Base-by-base conservation (phyloP, 2,888 invertebrate species). In the Lycia hirtaria region DNA sequence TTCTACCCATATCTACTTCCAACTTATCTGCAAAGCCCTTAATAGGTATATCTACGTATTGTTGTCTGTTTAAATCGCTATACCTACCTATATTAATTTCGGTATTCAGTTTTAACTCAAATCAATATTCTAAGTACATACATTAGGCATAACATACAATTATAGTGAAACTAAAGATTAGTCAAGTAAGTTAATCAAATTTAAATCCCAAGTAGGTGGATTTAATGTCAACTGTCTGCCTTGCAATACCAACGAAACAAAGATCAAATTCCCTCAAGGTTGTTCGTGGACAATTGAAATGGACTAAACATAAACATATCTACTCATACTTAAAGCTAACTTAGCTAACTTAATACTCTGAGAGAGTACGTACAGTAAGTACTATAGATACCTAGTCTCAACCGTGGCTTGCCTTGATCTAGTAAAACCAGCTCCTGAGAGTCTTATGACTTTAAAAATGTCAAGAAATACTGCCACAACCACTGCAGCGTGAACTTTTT, bases 341-440 rank as follows among this genome's bases (percentile, higher is more conserved):
- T n/a, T 44, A 43, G 24, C 37, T 22, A 14, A 15, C 17, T 1
- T 20, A 24, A 51, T 15, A 54, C 50, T 30, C 54, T 37, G 20
- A 49, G 57, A 45, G 26, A 47, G 33, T 60, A 57, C 51, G 60
- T 62, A 67, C 56, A 62, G 60, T 59, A 24, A 62, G 60, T 59
- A 24, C 41, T 17, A 60, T 22, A 43, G 12, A 15, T 50, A 38
- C n/a, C n/a, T 32, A 20, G 14, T 7, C 52, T 33, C 10, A 60
- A 48, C 61, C 64, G 70, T 66, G 53, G 76, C 55, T 78, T 60
- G 60, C 78, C 78, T 78, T 78, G 78, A 76, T 78, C 78, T 73
- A 77, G 69, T 78, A 70, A 72, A 60, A 65, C 67, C 62, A 64
- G 51, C 68, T 54, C 60, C 50, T 51, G 30, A 60, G 35, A 48